Conservation (phyloP, 2,797 vertebrate genomes). For the Loriculus beryllinus region DNA sequence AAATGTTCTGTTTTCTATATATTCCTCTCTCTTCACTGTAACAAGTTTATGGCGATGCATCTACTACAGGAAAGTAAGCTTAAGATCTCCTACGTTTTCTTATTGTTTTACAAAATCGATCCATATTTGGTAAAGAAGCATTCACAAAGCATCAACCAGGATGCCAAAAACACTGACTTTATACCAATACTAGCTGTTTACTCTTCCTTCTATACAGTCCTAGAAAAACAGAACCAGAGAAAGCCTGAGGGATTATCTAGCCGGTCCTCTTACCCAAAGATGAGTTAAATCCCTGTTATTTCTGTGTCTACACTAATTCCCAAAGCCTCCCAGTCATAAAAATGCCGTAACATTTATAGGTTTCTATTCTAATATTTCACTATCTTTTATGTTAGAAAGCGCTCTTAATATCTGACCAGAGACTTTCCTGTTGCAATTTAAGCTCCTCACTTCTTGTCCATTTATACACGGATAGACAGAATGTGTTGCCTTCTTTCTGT, state of each 20-base stretch:
- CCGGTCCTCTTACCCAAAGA: not conserved
- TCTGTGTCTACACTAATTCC: not conserved
- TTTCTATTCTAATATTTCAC: not conserved
- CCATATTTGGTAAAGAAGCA: not conserved
- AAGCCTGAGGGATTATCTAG: not conserved
- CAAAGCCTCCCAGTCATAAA: not conserved
- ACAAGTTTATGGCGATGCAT: not conserved
- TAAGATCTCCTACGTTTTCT: not conserved
- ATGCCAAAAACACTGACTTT: not conserved
- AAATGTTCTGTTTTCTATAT: not conserved
- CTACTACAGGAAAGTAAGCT: not conserved
- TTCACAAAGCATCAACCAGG: not conserved
- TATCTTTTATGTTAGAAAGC: not conserved
- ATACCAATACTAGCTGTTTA: not conserved
- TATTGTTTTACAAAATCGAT: not conserved
- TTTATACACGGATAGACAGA: not conserved
- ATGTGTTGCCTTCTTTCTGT: not conserved
- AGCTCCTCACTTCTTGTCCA: not conserved
- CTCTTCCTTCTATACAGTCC: not conserved
- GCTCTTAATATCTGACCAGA: not conserved
- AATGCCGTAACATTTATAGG: not conserved
- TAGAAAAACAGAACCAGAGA: not conserved
- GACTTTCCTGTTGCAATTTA: not conserved
- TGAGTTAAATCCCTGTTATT: not conserved
- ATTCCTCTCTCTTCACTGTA: not conserved